phyloP scores from a whole-genome alignment of 2,888 invertebrate genomes.

The Pogonocherus hispidulus region DNA sequence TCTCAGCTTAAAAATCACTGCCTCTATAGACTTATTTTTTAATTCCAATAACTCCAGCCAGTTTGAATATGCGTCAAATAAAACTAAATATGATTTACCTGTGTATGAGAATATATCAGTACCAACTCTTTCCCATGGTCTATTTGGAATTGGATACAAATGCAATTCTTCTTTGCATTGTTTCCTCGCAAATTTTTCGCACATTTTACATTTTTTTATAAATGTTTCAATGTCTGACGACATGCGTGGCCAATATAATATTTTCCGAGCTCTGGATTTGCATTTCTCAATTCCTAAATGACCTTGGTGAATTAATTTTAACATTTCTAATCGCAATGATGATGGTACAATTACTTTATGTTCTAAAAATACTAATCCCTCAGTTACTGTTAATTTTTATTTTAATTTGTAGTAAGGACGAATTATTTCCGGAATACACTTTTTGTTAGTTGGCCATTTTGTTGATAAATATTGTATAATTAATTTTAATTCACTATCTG shows the following conservation, averaged over 20 bases:
- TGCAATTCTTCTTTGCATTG: background rate
- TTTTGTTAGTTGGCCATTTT: background rate
- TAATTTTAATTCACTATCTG: background rate
- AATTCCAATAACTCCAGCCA: conserved; percentile 1
- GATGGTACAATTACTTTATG: background rate
- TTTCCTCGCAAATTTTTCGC: background rate
- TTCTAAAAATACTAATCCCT: background rate
- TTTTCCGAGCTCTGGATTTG: background rate
- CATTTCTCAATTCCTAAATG: background rate
- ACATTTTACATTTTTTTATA: background rate
- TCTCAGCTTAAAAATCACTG: too few species aligned
- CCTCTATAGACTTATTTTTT: too few species aligned
- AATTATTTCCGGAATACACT: background rate
- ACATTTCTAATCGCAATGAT: background rate
- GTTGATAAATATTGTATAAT: background rate
- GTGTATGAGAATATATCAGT: conserved; percentile 1
- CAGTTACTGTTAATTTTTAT: background rate
- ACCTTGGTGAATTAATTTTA: background rate
- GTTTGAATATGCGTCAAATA: background rate
- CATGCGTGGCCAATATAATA: background rate
- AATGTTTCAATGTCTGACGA: background rate
- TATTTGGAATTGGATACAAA: background rate
- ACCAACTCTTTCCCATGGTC: background rate
- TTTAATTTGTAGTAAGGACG: background rate
- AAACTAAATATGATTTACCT: background rate